Base-by-base conservation (phyloP, 2,888 invertebrate genomes). In the Cristatella mucedo region DNA sequence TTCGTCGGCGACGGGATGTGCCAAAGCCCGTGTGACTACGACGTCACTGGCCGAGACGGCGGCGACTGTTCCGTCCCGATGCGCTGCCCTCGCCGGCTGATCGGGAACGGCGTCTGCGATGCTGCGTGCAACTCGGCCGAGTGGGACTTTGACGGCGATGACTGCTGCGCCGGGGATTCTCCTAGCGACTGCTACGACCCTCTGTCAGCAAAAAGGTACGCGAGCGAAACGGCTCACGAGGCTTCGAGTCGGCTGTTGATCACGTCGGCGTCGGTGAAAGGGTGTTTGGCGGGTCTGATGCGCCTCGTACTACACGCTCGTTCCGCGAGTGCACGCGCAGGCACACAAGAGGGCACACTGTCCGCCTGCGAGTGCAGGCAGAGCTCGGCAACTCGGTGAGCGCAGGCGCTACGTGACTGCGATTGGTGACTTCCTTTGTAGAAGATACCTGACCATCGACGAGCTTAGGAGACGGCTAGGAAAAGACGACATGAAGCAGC, bases 21-120 rank as follows among this genome's bases (percentile, higher is more conserved):
- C 44, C 49, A 61, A 38, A 41, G 40, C 5, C 53, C 54, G 32
- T 61, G 61, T 40, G 46, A 50, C 15, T 54, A 55, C 41, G 43
- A 48, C 3, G 44, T 46, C 21, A 59, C 58, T 24, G 59, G 56
- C 30, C 50, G 57, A 43, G 61, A 61, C 41, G 61, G 59, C 2
- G 61, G 61, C 1, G 61, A 61, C 43, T 61, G 61, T 44, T 41
- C 38, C 7, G 44, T 47, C 4, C 40, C 26, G n/a, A 41, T 49
- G 20, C 45, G 45, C 21, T 57, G 59, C 24, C 40, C 45, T 9
- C 22, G 31, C 2, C 38, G 21, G 29, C 45, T 48, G 22, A 43
- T 53, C 15, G 54, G 53, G 11, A 52, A 61, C 48, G 55, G 55
- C 2, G 26, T 38, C 6, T 61, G 62, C 44, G 53, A 62, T 42